Evolutionary conservation across 2,888 invertebrate genomes (phyloP), one percentile per base, ranked within the genome.

Genomic region (Unio delphinus): DNA sequence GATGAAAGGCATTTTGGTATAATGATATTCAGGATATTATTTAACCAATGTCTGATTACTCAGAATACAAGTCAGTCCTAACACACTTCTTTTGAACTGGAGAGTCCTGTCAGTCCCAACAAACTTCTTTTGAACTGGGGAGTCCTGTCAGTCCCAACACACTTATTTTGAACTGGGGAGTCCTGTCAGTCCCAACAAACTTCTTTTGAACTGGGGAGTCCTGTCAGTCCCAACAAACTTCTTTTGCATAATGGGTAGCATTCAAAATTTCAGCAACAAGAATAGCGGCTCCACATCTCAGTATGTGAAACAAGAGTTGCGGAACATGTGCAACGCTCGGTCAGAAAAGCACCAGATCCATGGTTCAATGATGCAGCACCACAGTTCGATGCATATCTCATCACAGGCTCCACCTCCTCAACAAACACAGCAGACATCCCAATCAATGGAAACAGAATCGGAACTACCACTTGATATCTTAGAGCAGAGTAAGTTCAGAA

Each of bases 221-320:
- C 23, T 23, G 23, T 23, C 23, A 23, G 23, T 23, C 23, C 23
- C 23, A 23, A 23, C 23, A 23, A 23, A 23, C 23, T 23, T 23
- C 23, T 23, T 23, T 23, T 23, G 45, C 15, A 15, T 45, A 11
- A 45, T 0, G 3, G 15, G 45, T 45, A 67, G 20, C 59, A 8
- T 59, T 26, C 59, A 18, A 26, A 34, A 26, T 74, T 69, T 54
- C 78, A 84, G 84, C 69, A 83, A 82, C 73, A 83, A 82, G 71
- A 67, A 79, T 57, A 72, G 76, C 61, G 71, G 68, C n/a, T 74
- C 71, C 61, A 77, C 83, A 5, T 95, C 96, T 65, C 96, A 96
- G 91, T 96, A 94, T 91, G 96, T 97, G 82, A 93, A 96, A 87
- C 96, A 97, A 91, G 96, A 96, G 91, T 91, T 97, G 86, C 93